Conservation (phyloP, 2,797 vertebrate genomes). For the Schizothorax lantsangensis region DNA sequence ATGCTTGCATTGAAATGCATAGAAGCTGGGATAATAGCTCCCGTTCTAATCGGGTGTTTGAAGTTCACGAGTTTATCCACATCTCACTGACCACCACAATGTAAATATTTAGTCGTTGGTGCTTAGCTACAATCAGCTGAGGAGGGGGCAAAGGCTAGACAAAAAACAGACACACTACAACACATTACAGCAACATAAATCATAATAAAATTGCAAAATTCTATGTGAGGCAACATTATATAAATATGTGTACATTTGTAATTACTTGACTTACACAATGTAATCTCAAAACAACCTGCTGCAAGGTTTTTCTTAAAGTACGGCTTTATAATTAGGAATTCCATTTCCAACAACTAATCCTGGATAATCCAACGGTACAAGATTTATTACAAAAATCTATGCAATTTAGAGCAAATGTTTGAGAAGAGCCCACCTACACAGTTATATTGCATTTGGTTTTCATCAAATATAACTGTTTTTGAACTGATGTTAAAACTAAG, state of each 20-base stretch:
- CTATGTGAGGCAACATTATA: background rate
- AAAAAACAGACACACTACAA: conserved; percentile 54
- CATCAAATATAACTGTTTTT: background rate
- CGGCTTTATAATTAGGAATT: conserved; percentile 36
- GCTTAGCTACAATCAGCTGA: conserved; percentile 51
- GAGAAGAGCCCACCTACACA: conserved; percentile 1
- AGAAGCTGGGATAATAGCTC: background rate
- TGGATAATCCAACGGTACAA: conserved; percentile 22
- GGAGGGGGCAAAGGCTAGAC: conserved; percentile 48
- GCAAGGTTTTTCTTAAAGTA: background rate
- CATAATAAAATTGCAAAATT: background rate
- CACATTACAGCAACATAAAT: conserved; percentile 8
- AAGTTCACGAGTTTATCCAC: conserved; percentile 54
- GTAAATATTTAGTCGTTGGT: conserved; percentile 61
- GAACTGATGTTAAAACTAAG: background rate
- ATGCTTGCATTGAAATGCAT: background rate
- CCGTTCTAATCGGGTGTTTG: conserved; percentile 8
- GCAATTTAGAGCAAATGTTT: conserved; percentile 23
- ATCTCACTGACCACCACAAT: conserved; percentile 54
- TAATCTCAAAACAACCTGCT: background rate
- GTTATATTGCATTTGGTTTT: background rate
- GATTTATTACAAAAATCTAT: background rate
- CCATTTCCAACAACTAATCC: conserved; percentile 32
- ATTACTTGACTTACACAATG: background rate
- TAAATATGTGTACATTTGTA: conserved; percentile 24